Evolutionary conservation across 2,888 invertebrate species (phyloP).

Genomic region (Hyppa rectilinea): DNA sequence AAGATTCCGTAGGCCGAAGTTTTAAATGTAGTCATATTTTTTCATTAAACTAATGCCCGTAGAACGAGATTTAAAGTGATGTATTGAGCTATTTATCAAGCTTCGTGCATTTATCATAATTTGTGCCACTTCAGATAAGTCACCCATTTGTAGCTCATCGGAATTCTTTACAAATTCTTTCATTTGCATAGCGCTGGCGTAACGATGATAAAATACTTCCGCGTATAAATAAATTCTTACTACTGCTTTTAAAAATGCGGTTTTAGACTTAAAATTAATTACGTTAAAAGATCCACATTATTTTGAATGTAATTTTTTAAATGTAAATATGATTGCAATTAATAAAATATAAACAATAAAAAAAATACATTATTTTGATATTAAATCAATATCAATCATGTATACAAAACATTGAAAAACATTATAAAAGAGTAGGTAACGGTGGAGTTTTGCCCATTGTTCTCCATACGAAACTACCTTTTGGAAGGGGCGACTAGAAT

Average conservation of each 20-base stretch:
- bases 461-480: no score
- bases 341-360: no score
- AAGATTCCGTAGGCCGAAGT: conserved; percentile 15
- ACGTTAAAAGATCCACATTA: background rate
- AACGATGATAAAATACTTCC: background rate
- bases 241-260: background rate
- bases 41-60: background rate
- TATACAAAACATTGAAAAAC: no score
- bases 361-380: background rate
- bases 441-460: no score
- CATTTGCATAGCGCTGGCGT: conserved; percentile 11
- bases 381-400: no score
- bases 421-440: no score
- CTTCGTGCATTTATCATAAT: conserved; percentile 24
- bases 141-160: conserved; percentile 4
- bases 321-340: no score
- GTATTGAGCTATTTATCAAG: conserved; percentile 25
- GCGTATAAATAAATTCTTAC: background rate
- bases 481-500: no score
- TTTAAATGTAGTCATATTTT: background rate
- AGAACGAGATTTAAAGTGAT: conserved; percentile 14
- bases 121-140: conserved; percentile 10
- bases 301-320: no score
- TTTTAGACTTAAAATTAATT: background rate
- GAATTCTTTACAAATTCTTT: conserved; percentile 6